Percentiles rank a stretch among this genome's conserved stretches.
phyloP scores from a whole-genome alignment of 2,888 invertebrate genomes.

The Eumerus sabulonum region DNA sequence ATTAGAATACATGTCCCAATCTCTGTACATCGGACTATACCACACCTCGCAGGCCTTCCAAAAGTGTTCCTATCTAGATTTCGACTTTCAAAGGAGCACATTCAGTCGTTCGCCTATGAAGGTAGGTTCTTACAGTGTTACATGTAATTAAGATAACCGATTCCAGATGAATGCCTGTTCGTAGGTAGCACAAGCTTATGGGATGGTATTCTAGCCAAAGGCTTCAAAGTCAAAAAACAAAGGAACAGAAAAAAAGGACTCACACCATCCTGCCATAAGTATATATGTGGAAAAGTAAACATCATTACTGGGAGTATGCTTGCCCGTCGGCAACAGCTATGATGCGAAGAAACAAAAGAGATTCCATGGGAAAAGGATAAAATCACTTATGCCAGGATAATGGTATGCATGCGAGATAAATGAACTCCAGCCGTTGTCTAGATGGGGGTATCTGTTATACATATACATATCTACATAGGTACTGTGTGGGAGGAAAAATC shows the following conservation, averaged over 20 bases:
- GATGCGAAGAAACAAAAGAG: slow-evolving; percentile 27
- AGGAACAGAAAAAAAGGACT: slow-evolving; percentile 41
- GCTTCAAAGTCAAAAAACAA: slow-evolving; percentile 39
- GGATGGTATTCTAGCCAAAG: slow-evolving; percentile 17
- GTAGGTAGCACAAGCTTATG: background rate
- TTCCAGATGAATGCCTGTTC: slow-evolving; percentile 27
- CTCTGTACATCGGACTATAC: background rate
- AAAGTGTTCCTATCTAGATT: slow-evolving; percentile 37
- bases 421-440: slow-evolving; percentile 36
- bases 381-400: slow-evolving; percentile 58
- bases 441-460: no score
- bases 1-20: slow-evolving; percentile 28
- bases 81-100: slow-evolving; percentile 36
- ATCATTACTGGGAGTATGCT: slow-evolving; percentile 56
- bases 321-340: slow-evolving; percentile 36
- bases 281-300: slow-evolving; percentile 45
- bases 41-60: background rate
- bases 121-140: slow-evolving; percentile 5
- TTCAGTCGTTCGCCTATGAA: background rate
- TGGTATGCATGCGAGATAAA: slow-evolving; percentile 59
- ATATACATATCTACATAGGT: no score
- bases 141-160: slow-evolving; percentile 64
- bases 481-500: slow-evolving; percentile 36
- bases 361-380: slow-evolving; percentile 30
- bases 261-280: background rate